A percentile compares a stretch with the other conserved stretches of the same genome.
phyloP scores from a whole-genome alignment of 1,140 invertebrate genomes.

The Hydropsyche tenuis region DNA sequence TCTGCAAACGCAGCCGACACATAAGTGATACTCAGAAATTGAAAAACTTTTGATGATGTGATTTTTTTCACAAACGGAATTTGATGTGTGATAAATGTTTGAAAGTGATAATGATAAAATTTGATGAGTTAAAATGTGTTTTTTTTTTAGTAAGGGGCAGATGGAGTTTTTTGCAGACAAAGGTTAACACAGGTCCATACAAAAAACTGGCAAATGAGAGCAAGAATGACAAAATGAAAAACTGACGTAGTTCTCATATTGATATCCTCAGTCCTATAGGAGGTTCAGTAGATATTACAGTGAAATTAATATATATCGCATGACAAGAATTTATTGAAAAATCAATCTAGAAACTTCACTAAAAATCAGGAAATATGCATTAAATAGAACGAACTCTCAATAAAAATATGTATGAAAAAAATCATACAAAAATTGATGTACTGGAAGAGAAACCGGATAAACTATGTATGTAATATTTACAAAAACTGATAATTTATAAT shows the following conservation, averaged over 20 bases:
- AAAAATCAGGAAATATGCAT: not conserved
- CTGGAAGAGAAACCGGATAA: too few relatives aligned
- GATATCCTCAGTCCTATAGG: conserved; percentile 5
- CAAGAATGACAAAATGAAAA: not conserved
- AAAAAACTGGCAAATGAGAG: conserved; percentile 1
- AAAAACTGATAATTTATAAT: not conserved
- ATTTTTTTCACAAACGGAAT: not conserved
- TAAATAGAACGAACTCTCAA: not conserved
- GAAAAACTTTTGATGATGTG: not conserved
- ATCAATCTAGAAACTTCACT: not conserved
- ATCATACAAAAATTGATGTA: conserved; percentile 2
- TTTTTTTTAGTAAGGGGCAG: conserved; percentile 5
- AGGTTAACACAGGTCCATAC: not conserved
- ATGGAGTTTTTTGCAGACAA: not conserved
- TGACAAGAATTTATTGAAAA: not conserved
- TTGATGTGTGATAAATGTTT: conserved; percentile 10
- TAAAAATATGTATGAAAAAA: not conserved
- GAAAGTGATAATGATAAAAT: not conserved
- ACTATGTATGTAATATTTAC: not conserved
- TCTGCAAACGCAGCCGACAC: conserved; percentile 49
- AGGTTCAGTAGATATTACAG: not conserved
- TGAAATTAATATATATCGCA: too few relatives aligned
- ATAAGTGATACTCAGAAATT: conserved; percentile 6
- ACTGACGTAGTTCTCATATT: not conserved
- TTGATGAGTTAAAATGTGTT: not conserved